Evolutionary conservation across 2,797 vertebrate genomes (phyloP).

Genomic region (Megalops cyprinoides): DNA sequence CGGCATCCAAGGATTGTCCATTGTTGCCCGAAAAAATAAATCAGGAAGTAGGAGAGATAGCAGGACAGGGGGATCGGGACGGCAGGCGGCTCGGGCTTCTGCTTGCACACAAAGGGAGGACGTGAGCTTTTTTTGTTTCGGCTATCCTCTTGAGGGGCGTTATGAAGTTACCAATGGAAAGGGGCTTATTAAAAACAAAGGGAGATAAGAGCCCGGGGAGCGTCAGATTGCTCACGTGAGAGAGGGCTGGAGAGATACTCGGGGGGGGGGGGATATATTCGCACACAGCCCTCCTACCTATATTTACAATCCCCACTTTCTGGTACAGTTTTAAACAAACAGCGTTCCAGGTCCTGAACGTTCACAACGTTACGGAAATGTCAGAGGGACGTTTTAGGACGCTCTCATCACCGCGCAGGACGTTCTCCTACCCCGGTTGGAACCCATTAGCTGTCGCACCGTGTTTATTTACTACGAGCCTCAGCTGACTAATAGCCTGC

Average conservation of each 20-base stretch:
- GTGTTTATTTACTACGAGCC: not conserved
- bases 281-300: not conserved
- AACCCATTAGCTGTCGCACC: not conserved
- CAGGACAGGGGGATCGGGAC: not conserved
- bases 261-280: slow-evolving; percentile 16
- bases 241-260: slow-evolving; percentile 29
- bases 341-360: not conserved
- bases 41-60: slow-evolving; percentile 23
- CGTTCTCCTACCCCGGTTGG: not conserved
- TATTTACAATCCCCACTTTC: not conserved
- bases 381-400: too few species aligned
- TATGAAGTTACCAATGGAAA: not conserved
- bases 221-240: not conserved
- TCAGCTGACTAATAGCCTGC: not conserved
- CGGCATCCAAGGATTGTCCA: slow-evolving; percentile 58
- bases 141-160: not conserved
- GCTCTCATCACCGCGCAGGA: not conserved
- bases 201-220: not conserved
- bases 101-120: slow-evolving; percentile 21
- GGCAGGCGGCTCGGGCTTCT: not conserved
- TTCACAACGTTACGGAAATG: not conserved
- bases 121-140: not conserved
- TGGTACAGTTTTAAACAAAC: not conserved
- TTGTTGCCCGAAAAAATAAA: slow-evolving; percentile 53
- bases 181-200: not conserved